Evolutionary conservation across 53 echinoderm and acorn worm genomes (phyloP).

Genomic region (Antedon mediterranea): DNA sequence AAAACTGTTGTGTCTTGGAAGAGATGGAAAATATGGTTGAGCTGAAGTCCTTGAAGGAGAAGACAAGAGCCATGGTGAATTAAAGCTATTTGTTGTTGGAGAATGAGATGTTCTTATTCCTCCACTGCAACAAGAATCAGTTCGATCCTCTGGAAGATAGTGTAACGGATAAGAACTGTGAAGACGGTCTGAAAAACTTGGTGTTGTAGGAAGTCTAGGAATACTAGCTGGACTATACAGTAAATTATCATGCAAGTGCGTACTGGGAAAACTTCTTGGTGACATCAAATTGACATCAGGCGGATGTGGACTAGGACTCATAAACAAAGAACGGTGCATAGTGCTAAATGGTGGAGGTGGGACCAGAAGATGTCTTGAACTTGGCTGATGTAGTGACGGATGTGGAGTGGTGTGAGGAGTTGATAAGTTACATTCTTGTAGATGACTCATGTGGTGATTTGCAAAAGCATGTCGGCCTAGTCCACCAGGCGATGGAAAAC

Average conservation of each 20-base stretch:
- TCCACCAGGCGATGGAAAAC: conserved; percentile 35
- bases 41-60: conserved; percentile 20
- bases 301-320: conserved; percentile 78
- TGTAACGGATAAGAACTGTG: conserved; percentile 34
- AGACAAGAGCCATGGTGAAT: conserved; percentile 35
- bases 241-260: conserved; percentile 77
- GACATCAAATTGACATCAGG: conserved; percentile 72
- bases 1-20: conserved; percentile 5
- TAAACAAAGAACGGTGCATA: conserved; percentile 67
- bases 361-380: conserved; percentile 50
- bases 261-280: conserved; percentile 62
- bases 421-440: conserved; percentile 18
- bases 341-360: conserved; percentile 50
- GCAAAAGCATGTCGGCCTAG: conserved; percentile 26
- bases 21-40: conserved; percentile 9
- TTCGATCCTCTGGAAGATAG: conserved; percentile 38
- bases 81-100: conserved; percentile 38
- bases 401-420: conserved; percentile 29
- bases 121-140: conserved; percentile 64
- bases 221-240: conserved; percentile 73
- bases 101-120: conserved; percentile 32
- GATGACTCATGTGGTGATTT: conserved; percentile 23
- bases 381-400: conserved; percentile 30
- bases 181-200: conserved; percentile 36
- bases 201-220: conserved; percentile 37